phyloP scores from a whole-genome alignment of 1,140 invertebrate species.

The Rhyacophila brunnea region DNA sequence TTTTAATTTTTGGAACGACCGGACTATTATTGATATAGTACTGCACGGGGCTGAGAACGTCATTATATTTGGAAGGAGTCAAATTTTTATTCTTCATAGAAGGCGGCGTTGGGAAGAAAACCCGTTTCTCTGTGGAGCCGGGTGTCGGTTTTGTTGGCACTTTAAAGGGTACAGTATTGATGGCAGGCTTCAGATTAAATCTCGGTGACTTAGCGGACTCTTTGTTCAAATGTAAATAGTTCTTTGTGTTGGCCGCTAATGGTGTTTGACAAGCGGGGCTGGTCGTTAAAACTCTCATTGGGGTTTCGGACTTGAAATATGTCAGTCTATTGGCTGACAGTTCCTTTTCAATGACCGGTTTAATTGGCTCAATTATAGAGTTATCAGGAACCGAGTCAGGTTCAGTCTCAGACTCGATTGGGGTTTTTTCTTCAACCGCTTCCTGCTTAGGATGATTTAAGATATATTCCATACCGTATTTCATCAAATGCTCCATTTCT shows the following conservation, averaged over 20 bases:
- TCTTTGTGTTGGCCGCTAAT: background rate
- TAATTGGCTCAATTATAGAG: no score
- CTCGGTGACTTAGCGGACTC: background rate
- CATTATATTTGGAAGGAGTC: conserved; percentile 35
- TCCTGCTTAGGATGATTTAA: conserved; percentile 17
- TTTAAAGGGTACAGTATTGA: background rate
- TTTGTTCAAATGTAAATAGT: conserved; percentile 1
- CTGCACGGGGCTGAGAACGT: conserved; percentile 46
- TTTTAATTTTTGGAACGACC: conserved; percentile 27
- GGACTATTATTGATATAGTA: conserved; percentile 46
- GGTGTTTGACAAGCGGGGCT: background rate
- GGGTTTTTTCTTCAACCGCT: background rate
- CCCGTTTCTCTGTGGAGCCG: background rate
- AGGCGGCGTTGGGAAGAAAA: conserved; percentile 11
- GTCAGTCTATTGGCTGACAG: no score
- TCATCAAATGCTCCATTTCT: conserved; percentile 46
- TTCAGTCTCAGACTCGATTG: background rate
- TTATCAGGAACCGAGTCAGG: no score
- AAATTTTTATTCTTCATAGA: background rate
- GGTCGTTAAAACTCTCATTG: no score
- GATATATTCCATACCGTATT: conserved; percentile 40
- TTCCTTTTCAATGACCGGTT: no score
- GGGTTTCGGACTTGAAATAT: no score
- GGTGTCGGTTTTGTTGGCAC: conserved; percentile 6
- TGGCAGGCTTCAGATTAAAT: background rate